A percentile compares a stretch with the other conserved stretches of the same genome.
Evolutionary conservation across 2,113 vertebrate genomes (phyloP).

Genomic region (Thunnus thynnus): DNA sequence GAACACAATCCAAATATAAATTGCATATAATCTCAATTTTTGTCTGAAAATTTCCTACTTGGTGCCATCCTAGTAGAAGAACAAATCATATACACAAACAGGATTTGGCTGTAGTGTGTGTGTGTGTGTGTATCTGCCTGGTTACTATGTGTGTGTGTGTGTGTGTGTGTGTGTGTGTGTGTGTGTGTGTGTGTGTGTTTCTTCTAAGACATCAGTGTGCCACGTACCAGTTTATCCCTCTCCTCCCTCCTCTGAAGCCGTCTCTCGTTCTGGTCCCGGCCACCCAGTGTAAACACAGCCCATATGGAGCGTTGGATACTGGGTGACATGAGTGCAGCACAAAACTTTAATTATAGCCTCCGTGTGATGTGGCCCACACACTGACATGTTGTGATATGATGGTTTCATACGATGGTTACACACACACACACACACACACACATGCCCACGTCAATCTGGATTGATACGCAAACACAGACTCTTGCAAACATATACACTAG

Average conservation of each 20-base stretch:
- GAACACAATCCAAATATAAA: no score
- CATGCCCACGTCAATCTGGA: slow-evolving; percentile 56
- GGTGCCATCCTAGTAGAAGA: no score
- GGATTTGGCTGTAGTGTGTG: background rate
- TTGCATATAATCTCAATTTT: background rate
- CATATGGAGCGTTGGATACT: slow-evolving; percentile 75
- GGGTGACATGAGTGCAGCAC: slow-evolving; percentile 76
- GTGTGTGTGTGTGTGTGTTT: background rate
- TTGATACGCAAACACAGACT: slow-evolving; percentile 13
- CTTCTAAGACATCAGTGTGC: slow-evolving; percentile 26
- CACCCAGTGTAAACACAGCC: slow-evolving; percentile 77
- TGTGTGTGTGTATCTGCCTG: background rate
- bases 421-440: slow-evolving; percentile 39
- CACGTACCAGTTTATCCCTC: slow-evolving; percentile 55
- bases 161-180: slow-evolving; percentile 5
- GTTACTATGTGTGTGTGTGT: background rate
- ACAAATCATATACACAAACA: background rate
- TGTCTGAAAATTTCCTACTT: no score
- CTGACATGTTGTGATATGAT: slow-evolving; percentile 78
- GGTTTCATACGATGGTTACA: slow-evolving; percentile 58
- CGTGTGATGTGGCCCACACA: slow-evolving; percentile 79
- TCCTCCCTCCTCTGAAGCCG: slow-evolving; percentile 35
- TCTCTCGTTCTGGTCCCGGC: slow-evolving; percentile 63
- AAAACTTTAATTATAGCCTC: slow-evolving; percentile 77
- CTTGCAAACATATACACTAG: background rate